A percentile compares a stretch with the other conserved stretches of the same genome.
Conservation (phyloP, 2,888 invertebrate genomes). For the Oeneis ivallda region DNA sequence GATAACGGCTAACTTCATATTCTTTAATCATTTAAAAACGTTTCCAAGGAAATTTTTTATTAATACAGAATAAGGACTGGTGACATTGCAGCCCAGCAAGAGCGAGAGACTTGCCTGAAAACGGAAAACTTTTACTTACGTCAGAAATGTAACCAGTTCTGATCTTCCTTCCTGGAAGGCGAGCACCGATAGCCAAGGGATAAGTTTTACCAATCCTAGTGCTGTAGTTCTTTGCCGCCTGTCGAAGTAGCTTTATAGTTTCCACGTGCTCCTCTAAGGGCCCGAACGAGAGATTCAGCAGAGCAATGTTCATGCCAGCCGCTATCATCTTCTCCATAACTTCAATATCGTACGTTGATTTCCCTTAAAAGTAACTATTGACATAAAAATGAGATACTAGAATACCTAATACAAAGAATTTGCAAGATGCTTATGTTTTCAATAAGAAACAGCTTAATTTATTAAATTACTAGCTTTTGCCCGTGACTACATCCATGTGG, state of each 20-base stretch:
- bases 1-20: no score
- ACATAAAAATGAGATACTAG: not conserved
- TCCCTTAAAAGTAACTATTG: constrained; percentile 48
- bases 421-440: no score
- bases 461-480: no score
- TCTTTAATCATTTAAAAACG: no score
- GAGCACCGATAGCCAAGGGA: constrained; percentile 92
- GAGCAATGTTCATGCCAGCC: constrained; percentile 78
- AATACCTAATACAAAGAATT: not conserved
- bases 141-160: constrained; percentile 91
- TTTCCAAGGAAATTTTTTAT: no score
- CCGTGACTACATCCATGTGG: no score
- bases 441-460: no score
- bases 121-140: constrained; percentile 71
- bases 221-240: constrained; percentile 81
- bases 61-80: no score
- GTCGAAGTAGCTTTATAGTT: constrained; percentile 66
- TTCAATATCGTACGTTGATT: constrained; percentile 58
- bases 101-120: not conserved
- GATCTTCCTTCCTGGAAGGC: constrained; percentile 94
- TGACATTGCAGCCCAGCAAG: no score
- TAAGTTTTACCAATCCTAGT: constrained; percentile 81
- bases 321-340: constrained; percentile 73
- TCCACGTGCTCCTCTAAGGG: constrained; percentile 66
- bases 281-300: constrained; percentile 70